Evolutionary conservation across 2,888 invertebrate genomes (phyloP), one percentile per base, ranked within the genome.

Genomic region (Acronicta psi): DNA sequence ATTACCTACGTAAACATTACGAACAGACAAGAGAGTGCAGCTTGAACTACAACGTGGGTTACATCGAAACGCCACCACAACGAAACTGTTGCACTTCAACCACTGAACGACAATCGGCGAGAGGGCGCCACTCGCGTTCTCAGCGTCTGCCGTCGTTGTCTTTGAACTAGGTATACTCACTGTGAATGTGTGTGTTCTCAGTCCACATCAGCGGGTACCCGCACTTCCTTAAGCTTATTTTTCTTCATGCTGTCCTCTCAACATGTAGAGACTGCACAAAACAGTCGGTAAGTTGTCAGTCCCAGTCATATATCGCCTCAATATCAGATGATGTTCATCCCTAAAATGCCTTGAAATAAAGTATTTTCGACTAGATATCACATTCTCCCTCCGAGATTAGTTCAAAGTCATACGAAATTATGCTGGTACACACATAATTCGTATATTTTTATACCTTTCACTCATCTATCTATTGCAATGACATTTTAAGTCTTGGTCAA

Each of bases 1-100:
- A 86, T 86, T 87, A 87, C 80, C 88, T 91, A 90, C 82, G 53
- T 75, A 80, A 81, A 82, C 79, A 82, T 82, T 86, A 88, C 64
- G 49, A 67, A 77, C 80, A 83, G 78, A 84, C 77, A 81, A 77
- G 69, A 77, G 72, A 80, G 81, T 87, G 85, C 82, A 81, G 70
- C 76, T 74, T 67, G 58, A 77, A 80, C 67, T 65, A 68, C 64
- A 34, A 50, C 40, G 59, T 74, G 63, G 59, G 46, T 58, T 36
- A 64, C 59, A 56, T 43, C 41, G 43, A 57, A 64, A 59, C 47
- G 50, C 59, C 52, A 52, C 45, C 55, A 61, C 52, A 60, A 62
- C 56, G 45, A 56, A 42, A 44, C 42, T 41, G 51, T 58, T 59
- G 67, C 66, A 64, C 59, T 56, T 60, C 53, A 52, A 50, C 36